phyloP scores from a whole-genome alignment of 1,140 invertebrate genomes.

The Dendrolimus punctatus region DNA sequence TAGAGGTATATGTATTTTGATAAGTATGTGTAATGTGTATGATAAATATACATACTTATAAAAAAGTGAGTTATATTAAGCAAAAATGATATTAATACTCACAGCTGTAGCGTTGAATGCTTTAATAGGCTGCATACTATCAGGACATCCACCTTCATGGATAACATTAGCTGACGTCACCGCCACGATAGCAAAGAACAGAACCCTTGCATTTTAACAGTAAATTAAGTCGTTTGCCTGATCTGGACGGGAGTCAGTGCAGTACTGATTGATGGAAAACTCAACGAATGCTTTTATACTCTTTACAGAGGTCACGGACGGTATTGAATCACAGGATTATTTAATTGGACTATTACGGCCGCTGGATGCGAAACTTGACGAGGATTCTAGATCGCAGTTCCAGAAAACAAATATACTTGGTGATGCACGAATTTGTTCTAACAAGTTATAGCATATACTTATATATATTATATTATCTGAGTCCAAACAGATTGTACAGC shows the following conservation, averaged over 20 bases:
- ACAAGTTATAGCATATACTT: too few species aligned
- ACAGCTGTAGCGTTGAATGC: conserved; percentile 43
- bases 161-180: conserved; percentile 23
- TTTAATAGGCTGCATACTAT: conserved; percentile 28
- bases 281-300: conserved; percentile 21
- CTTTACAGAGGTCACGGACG: conserved; percentile 24
- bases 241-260: conserved; percentile 12
- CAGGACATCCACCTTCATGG: conserved; percentile 27
- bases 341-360: conserved; percentile 21
- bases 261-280: conserved; percentile 1
- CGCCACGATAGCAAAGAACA: conserved; percentile 27
- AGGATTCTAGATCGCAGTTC: conserved; percentile 12
- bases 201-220: conserved; percentile 23
- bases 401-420: conserved; percentile 7
- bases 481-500: too few species aligned
- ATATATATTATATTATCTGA: too few species aligned
- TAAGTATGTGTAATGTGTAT: too few species aligned
- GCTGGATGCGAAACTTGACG: conserved; percentile 7
- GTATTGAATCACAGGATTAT: conserved; percentile 24
- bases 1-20: too few species aligned
- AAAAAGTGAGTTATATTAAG: too few species aligned
- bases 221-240: conserved; percentile 13
- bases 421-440: too few species aligned
- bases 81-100: conserved; percentile 19
- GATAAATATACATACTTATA: too few species aligned